Conservation (phyloP, 2,797 vertebrate genomes). For the Danio albolineatus region DNA sequence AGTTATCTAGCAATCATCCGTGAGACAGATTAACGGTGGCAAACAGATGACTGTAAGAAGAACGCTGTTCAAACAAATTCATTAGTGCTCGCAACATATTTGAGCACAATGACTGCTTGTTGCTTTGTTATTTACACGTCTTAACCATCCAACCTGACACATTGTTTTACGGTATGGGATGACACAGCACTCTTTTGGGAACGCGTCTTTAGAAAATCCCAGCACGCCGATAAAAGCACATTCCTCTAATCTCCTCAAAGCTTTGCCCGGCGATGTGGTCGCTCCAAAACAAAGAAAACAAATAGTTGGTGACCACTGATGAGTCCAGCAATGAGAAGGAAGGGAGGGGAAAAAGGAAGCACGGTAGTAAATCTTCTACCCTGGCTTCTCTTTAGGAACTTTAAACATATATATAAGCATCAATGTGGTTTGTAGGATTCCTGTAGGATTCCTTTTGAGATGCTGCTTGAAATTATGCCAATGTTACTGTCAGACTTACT, state of each 20-base stretch:
- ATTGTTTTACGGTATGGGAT: slow-evolving; percentile 3
- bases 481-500: background rate
- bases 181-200: slow-evolving; percentile 28
- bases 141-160: slow-evolving; percentile 14
- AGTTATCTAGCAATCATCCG: background rate
- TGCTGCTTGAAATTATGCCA: background rate
- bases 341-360: slow-evolving; percentile 8
- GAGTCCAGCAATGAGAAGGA: slow-evolving; percentile 35
- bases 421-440: background rate
- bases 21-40: slow-evolving; percentile 7
- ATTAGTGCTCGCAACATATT: slow-evolving; percentile 6
- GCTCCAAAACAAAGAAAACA: slow-evolving; percentile 72
- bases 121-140: background rate
- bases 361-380: slow-evolving; percentile 24
- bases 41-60: background rate
- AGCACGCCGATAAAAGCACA: slow-evolving; percentile 70
- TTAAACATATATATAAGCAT: background rate
- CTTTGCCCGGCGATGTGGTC: slow-evolving; percentile 57
- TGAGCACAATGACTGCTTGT: background rate
- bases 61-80: background rate
- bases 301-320: slow-evolving; percentile 67
- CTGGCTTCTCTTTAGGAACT: slow-evolving; percentile 19
- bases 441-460: background rate
- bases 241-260: slow-evolving; percentile 75
- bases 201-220: slow-evolving; percentile 31